A percentile compares a stretch with the other conserved stretches of the same genome.
phyloP scores from a whole-genome alignment of 2,888 invertebrate genomes.

The Pristionchus fissidentatus region DNA sequence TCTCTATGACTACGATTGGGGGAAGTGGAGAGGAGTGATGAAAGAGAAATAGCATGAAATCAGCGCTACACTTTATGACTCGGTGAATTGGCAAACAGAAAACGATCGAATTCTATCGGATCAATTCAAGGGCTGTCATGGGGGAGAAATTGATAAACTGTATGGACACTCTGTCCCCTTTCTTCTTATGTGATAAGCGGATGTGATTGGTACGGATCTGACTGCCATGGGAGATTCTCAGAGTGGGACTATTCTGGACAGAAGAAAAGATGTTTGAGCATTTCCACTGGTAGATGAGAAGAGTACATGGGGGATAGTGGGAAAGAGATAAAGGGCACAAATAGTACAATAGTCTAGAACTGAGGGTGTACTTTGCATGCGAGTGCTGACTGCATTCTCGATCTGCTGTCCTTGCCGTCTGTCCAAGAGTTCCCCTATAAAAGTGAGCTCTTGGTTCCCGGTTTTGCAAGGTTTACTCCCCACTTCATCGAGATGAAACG shows the following conservation, averaged over 20 bases:
- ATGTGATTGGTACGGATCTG: neutral
- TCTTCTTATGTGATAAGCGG: neutral
- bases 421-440: neutral
- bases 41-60: neutral
- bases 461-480: neutral
- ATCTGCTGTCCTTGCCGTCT: conserved; percentile 16
- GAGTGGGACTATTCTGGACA: neutral
- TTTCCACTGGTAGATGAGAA: neutral
- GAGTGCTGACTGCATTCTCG: neutral
- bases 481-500: neutral
- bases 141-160: conserved; percentile 18
- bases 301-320: neutral
- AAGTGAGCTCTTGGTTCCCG: neutral
- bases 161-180: neutral
- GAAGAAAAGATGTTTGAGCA: neutral
- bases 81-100: too few relatives aligned
- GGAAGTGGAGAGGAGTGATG: neutral
- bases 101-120: too few relatives aligned
- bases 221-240: neutral
- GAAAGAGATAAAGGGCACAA: neutral
- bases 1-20: conserved; percentile 27
- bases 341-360: conserved; percentile 7
- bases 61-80: neutral
- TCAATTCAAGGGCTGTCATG: neutral
- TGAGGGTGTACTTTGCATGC: neutral